phyloP scores from a whole-genome alignment of 2,888 invertebrate genomes.

The Bombylius major region DNA sequence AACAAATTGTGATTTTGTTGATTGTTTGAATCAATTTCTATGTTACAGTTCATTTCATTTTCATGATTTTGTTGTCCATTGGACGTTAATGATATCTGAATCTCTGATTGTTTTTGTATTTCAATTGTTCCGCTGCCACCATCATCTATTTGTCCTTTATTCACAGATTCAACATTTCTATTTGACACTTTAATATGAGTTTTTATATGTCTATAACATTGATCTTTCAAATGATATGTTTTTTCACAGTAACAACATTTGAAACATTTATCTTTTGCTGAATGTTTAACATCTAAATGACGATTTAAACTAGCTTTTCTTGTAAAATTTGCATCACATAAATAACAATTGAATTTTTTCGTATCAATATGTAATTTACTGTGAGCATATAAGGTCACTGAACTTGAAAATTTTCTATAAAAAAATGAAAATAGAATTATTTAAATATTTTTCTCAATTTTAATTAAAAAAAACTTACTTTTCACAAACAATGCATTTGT shows the following conservation, averaged over 20 bases:
- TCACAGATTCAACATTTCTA: no score
- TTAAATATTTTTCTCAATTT: neutral
- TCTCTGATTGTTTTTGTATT: no score
- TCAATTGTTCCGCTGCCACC: no score
- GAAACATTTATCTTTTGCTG: conserved; percentile 12
- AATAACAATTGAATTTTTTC: conserved; percentile 13
- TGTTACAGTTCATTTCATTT: no score
- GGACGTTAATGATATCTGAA: no score
- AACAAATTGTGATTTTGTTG: no score
- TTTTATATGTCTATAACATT: conserved; percentile 21
- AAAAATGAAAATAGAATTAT: neutral
- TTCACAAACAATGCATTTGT: conserved; percentile 18
- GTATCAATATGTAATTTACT: conserved; percentile 14
- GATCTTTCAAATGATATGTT: conserved; percentile 14
- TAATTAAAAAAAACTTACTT: conserved; percentile 11
- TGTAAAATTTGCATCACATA: conserved; percentile 15
- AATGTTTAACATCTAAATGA: conserved; percentile 14
- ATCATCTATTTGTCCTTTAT: no score
- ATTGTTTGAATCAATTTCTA: no score
- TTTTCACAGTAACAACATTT: conserved; percentile 20
- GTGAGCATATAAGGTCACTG: conserved; percentile 17
- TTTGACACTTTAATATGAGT: no score
- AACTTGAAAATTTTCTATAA: conserved; percentile 14
- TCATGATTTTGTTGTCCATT: no score
- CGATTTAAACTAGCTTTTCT: conserved; percentile 14